Evolutionary conservation across 2,888 invertebrate species (phyloP).

Genomic region (Spisula subtruncata): DNA sequence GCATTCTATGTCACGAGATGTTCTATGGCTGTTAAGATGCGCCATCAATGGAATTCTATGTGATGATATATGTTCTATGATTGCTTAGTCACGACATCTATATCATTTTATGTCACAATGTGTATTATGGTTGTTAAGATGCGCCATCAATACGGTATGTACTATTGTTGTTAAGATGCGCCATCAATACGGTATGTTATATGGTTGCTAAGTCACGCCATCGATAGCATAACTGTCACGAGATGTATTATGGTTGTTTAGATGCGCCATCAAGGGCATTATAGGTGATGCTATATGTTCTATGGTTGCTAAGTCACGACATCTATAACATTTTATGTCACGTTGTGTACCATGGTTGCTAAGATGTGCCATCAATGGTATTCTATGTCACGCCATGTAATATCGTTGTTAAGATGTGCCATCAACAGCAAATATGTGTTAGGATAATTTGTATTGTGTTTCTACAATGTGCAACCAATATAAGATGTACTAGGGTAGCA

Average conservation of each 20-base stretch:
- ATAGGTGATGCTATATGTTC: too few relatives aligned
- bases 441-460: too few relatives aligned
- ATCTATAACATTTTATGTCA: not conserved
- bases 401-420: too few relatives aligned
- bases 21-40: not conserved
- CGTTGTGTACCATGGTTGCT: not conserved
- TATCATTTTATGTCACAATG: not conserved
- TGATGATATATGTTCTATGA: not conserved
- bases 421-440: too few relatives aligned
- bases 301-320: not conserved
- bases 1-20: conserved; percentile 31
- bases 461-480: not conserved
- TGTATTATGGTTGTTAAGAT: not conserved
- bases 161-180: not conserved
- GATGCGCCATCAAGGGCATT: too few relatives aligned
- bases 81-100: not conserved
- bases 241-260: too few relatives aligned
- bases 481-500: too few relatives aligned
- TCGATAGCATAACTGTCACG: too few relatives aligned
- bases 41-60: conserved; percentile 18
- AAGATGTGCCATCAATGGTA: not conserved
- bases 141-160: not conserved
- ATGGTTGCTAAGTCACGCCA: too few relatives aligned
- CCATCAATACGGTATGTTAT: not conserved
- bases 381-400: too few relatives aligned